Evolutionary conservation across 2,113 vertebrate species (phyloP).

Genomic region (Petaurus breviceps): DNA sequence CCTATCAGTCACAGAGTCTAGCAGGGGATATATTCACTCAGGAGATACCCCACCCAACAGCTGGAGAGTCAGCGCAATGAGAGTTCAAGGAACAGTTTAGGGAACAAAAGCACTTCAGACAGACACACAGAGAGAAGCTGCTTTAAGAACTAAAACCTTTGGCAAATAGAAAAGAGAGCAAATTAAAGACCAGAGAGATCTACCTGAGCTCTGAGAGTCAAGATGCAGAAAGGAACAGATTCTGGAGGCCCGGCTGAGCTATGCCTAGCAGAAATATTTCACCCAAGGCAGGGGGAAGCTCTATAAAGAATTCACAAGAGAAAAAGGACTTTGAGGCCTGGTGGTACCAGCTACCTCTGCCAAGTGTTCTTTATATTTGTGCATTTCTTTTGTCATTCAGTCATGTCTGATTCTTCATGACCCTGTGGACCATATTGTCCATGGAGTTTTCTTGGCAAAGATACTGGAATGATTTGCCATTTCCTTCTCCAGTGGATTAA

Average conservation of each 20-base stretch:
- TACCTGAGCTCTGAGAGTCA: background rate
- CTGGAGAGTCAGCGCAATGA: too few species aligned
- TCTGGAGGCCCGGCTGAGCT: background rate
- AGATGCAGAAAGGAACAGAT: background rate
- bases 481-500: background rate
- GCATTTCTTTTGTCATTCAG: background rate
- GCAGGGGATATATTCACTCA: background rate
- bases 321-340: too few species aligned
- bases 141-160: background rate
- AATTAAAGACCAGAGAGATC: background rate
- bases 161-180: background rate
- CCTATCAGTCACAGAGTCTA: background rate
- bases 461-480: too few species aligned
- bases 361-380: background rate
- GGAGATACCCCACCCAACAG: too few species aligned
- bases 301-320: too few species aligned
- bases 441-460: background rate
- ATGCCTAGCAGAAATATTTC: too few species aligned
- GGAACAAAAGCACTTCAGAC: background rate
- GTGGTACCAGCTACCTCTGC: background rate
- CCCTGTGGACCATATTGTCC: too few species aligned
- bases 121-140: background rate
- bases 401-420: background rate
- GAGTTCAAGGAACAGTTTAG: too few species aligned
- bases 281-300: too few species aligned